Evolutionary conservation across 2,888 invertebrate species (phyloP).

Genomic region (Caenorhabditis wallacei): DNA sequence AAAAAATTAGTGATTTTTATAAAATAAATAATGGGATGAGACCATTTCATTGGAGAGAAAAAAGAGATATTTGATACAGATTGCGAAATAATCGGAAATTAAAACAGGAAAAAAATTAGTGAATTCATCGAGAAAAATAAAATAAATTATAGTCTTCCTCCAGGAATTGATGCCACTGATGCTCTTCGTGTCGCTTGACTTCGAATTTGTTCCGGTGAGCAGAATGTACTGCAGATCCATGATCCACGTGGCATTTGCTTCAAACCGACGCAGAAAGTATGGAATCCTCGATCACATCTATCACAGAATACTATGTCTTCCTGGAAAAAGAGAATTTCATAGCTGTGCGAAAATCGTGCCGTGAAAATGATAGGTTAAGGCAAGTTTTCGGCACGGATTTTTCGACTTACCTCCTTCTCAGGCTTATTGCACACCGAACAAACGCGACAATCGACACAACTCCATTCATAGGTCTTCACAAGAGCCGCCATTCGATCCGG

Average conservation of each 20-base stretch:
- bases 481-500: slow-evolving; percentile 89
- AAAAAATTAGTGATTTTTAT: not conserved
- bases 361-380: too few species aligned
- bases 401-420: slow-evolving; percentile 87
- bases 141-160: slow-evolving; percentile 19
- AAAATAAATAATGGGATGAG: not conserved
- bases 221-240: slow-evolving; percentile 86
- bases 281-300: slow-evolving; percentile 94
- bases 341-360: too few species aligned
- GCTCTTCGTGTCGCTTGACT: not conserved
- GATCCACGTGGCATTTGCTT: slow-evolving; percentile 90
- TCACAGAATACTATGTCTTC: slow-evolving; percentile 96
- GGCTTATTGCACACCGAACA: slow-evolving; percentile 91
- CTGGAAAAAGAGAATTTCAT: slow-evolving; percentile 81
- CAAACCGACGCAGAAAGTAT: slow-evolving; percentile 93
- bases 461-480: slow-evolving; percentile 91
- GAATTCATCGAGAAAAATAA: not conserved
- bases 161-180: slow-evolving; percentile 4
- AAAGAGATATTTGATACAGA: not conserved
- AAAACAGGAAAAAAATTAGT: not conserved
- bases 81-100: slow-evolving; percentile 5
- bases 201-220: slow-evolving; percentile 21
- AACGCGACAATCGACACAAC: slow-evolving; percentile 94
- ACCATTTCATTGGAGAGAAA: slow-evolving; percentile 18
- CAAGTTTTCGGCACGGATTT: too few species aligned